Evolutionary conservation across 1,140 invertebrate species (phyloP), one percentile per base, ranked within the genome.

Genomic region (Drosophila carrolli): DNA sequence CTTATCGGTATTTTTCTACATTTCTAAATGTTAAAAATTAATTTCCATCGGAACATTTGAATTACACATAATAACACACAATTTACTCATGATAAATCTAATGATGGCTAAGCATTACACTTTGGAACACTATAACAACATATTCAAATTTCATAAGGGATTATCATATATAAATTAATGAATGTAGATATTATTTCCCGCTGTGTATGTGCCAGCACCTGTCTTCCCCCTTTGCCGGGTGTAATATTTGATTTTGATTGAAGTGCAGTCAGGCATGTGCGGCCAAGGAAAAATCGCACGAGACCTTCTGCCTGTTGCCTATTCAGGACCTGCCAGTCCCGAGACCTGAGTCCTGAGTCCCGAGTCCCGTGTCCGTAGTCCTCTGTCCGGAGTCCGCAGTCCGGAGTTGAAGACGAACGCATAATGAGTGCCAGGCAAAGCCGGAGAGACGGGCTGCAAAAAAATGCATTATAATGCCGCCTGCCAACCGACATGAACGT

Each of bases 201-300:
- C 29, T 8, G 48, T 38, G 14, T 6, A 16, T 14, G 5, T 32
- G n/a, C 43, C 0, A 9, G 29, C 48, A 50, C 47, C 47, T 50
- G 47, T 27, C 47, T 14, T 5, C 27, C 5, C 9, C 29, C 41
- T 11, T n/a, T 11, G 43, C 73, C 19, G 19, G 61, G 72, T 75
- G 82, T 86, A 86, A 86, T 88, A 82, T 88, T 86, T 86, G 82
- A 88, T 88, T 86, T 86, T 86, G 82, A 86, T 86, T 86, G 82
- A 86, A 86, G 75, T 86, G 83, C 78, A 86, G 79, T 74, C 75
- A 76, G 83, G 78, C 82, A 78, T 75, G 68, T 70, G 68, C 37
- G 65, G 66, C 51, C 67, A 71, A 71, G 67, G 44, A 83, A 84
- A 83, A 84, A 83, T 83, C 63, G 80, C 75, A 84, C 72, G 61